Conservation (phyloP, 2,888 invertebrate genomes). For the Microchrysa polita region DNA sequence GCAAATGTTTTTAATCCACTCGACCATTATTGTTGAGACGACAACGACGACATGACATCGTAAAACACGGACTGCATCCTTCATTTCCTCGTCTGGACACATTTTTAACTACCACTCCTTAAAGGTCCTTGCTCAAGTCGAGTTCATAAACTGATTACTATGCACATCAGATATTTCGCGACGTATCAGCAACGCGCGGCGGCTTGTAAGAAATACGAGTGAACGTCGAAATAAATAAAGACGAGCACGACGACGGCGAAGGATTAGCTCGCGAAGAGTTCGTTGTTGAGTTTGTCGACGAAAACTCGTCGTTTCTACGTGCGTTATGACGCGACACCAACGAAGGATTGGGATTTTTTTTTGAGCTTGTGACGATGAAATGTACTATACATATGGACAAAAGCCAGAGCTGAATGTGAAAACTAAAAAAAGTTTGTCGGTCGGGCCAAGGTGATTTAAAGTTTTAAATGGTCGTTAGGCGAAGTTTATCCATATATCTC, state of each 20-base stretch:
- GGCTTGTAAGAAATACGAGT: neutral
- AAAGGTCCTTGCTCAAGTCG: neutral
- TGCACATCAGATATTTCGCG: slow-evolving; percentile 34
- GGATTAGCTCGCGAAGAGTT: neutral
- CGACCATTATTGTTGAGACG: slow-evolving; percentile 8
- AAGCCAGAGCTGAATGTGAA: slow-evolving; percentile 33
- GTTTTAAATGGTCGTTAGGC: slow-evolving; percentile 43
- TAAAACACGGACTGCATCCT: slow-evolving; percentile 22
- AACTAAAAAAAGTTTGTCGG: slow-evolving; percentile 10
- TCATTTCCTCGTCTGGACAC: slow-evolving; percentile 13
- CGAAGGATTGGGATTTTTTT: slow-evolving; percentile 19
- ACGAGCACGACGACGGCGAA: too few relatives aligned
- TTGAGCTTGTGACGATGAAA: slow-evolving; percentile 19
- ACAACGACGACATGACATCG: too few relatives aligned
- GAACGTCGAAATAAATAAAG: neutral
- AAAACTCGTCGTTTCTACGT: slow-evolving; percentile 15
- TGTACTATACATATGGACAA: slow-evolving; percentile 39
- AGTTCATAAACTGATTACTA: slow-evolving; percentile 37
- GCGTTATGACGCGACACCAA: neutral
- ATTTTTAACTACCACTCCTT: neutral
- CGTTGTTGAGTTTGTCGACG: neutral
- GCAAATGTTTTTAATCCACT: slow-evolving; percentile 14
- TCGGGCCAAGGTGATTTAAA: slow-evolving; percentile 39
- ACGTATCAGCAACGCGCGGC: neutral
- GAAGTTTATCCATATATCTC: slow-evolving; percentile 42